Base-by-base conservation (phyloP, 2,113 vertebrate genomes). In the Trachemys scripta region DNA sequence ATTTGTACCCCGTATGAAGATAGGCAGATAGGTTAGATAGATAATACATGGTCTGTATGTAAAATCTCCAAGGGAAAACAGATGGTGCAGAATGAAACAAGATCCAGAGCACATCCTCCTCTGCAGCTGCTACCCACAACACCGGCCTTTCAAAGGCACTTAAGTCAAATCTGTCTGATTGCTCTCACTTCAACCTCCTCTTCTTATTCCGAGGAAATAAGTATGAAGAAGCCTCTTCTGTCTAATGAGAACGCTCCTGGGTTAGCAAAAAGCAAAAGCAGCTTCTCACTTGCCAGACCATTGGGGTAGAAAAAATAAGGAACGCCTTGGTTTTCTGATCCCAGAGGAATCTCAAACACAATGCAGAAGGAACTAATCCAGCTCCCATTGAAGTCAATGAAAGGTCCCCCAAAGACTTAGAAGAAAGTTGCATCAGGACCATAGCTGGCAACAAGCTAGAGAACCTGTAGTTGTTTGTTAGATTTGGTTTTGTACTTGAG, bases 191-290 rank as follows among this genome's bases (percentile, higher is more conserved):
- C 35, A 82, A 89, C 87, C 59, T 45, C 80, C 65, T 10, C 90
- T 84, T 19, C 91, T 84, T 8, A 27, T 65, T 76, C 86, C 79
- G 86, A 86, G 29, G 86, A 92, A 80, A n/a, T 49, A 62, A 91
- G 84, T 8, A 6, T 10, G 42, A 76, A 78, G 54, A 85, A 83
- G 88, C 84, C 79, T 85, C 94, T 80, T 84, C 83, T 72, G 59
- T 84, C 88, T 95, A 95, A 89, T 90, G 96, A 94, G 92, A 84
- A 53, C 91, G n/a, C 83, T 57, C 69, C 80, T 93, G 53, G 6
- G 29, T 35, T 38, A 6, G 54, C 80, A 90, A 38, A 2, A 31
- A 11, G 53, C 56, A 76, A 54, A 84, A 90, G 6, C 83, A 47
- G 38, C 8, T 14, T 51, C 38, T 42, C 24, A 27, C 42, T 78